Conservation (phyloP, 2,113 vertebrate species). For the Rhodinocichla rosea region DNA sequence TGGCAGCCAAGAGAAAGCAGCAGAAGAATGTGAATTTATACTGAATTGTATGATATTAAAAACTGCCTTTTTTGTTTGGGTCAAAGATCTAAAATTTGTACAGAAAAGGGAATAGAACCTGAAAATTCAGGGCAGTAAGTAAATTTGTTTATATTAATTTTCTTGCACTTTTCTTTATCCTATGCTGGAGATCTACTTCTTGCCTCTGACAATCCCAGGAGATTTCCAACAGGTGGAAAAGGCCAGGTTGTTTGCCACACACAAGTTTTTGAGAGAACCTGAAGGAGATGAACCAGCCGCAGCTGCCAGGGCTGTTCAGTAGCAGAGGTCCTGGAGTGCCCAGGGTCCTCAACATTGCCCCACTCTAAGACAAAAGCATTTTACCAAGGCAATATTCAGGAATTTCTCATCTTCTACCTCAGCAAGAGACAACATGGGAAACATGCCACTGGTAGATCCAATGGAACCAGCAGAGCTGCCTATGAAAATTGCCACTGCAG, state of each 20-base stretch:
- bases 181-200: not conserved
- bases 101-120: not conserved
- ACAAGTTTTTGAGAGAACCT: not conserved
- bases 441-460: not conserved
- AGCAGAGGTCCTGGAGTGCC: not conserved
- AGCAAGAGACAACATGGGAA: not conserved
- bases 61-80: not conserved
- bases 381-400: not conserved
- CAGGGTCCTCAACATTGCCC: not conserved
- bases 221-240: not conserved
- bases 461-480: not conserved
- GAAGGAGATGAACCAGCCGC: not conserved
- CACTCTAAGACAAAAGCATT: not conserved
- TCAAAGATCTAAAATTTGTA: not conserved
- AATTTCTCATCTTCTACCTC: not conserved
- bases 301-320: not conserved
- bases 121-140: not conserved
- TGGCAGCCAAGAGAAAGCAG: not conserved
- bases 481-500: not conserved
- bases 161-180: not conserved
- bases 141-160: not conserved
- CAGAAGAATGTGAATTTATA: not conserved
- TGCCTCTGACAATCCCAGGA: not conserved
- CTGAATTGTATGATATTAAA: not conserved
- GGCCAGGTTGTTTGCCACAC: rapidly evolving